These are phyloP conservation scores for Hetaerina titia DNA, from an alignment of 2,888 invertebrate species.

Conservation along the genomic window DNA sequence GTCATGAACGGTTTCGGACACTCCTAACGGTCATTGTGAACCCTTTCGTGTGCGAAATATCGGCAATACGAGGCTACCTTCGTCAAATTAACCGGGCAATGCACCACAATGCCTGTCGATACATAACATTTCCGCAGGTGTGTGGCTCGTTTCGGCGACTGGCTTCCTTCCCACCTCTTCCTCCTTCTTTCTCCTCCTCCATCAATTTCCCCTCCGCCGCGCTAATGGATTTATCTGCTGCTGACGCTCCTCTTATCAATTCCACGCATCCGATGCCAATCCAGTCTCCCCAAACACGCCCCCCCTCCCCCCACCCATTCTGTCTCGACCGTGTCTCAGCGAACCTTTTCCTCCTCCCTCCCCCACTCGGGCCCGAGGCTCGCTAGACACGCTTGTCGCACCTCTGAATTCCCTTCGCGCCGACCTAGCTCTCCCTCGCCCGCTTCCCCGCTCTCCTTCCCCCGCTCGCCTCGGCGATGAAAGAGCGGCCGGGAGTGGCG, in stretches of 20 bases:
- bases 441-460: not conserved
- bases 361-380: not conserved
- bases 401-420: not conserved
- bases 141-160: not conserved
- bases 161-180: not conserved
- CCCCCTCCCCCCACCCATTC: no score
- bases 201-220: not conserved
- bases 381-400: not conserved
- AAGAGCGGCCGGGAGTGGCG: not conserved
- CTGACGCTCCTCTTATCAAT: not conserved
- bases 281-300: not conserved
- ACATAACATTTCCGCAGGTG: not conserved
- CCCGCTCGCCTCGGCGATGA: not conserved
- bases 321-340: no score
- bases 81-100: not conserved
- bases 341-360: no score
- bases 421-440: not conserved
- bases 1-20: not conserved
- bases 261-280: constrained; percentile 15
- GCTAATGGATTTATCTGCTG: not conserved
- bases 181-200: not conserved
- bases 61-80: not conserved
- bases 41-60: not conserved
- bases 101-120: not conserved
- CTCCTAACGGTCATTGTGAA: not conserved